A percentile compares a stretch with the other conserved stretches of the same genome.
phyloP scores from a whole-genome alignment of 2,888 invertebrate genomes.

The Tetranychus piercei region DNA sequence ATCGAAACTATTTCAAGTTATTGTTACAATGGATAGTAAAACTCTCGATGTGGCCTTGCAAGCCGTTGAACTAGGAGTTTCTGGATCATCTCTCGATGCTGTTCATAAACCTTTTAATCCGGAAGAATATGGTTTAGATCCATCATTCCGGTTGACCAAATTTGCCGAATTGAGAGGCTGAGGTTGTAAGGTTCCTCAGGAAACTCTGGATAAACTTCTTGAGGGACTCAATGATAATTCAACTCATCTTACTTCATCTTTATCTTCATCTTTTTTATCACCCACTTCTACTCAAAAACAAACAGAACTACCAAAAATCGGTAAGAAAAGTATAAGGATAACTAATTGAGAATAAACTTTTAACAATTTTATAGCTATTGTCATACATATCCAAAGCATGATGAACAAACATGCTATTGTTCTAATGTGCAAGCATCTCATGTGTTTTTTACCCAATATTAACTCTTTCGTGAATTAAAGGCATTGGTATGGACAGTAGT shows the following conservation, averaged over 20 bases:
- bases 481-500: slow-evolving; percentile 67
- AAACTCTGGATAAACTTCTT: slow-evolving; percentile 58
- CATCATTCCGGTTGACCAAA: slow-evolving; percentile 69
- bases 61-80: slow-evolving; percentile 23
- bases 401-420: no score
- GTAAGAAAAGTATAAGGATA: slow-evolving; percentile 29
- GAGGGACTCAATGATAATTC: slow-evolving; percentile 38
- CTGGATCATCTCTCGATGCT: slow-evolving; percentile 17
- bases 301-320: slow-evolving; percentile 48
- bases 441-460: no score
- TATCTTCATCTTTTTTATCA: slow-evolving; percentile 19
- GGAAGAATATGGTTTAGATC: slow-evolving; percentile 28
- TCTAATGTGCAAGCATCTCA: no score
- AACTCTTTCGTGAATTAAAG: slow-evolving; percentile 31
- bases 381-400: no score
- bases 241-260: slow-evolving; percentile 35
- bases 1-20: no score
- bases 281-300: slow-evolving; percentile 57
- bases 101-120: slow-evolving; percentile 23
- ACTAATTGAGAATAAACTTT: no score
- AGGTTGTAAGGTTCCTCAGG: slow-evolving; percentile 85
- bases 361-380: no score
- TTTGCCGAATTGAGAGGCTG: slow-evolving; percentile 83
- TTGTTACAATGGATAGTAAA: no score
- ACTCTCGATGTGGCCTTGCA: slow-evolving; percentile 14